Base-by-base conservation (phyloP, 64 coral and sea anemone species). In the Anthopleura sola region DNA sequence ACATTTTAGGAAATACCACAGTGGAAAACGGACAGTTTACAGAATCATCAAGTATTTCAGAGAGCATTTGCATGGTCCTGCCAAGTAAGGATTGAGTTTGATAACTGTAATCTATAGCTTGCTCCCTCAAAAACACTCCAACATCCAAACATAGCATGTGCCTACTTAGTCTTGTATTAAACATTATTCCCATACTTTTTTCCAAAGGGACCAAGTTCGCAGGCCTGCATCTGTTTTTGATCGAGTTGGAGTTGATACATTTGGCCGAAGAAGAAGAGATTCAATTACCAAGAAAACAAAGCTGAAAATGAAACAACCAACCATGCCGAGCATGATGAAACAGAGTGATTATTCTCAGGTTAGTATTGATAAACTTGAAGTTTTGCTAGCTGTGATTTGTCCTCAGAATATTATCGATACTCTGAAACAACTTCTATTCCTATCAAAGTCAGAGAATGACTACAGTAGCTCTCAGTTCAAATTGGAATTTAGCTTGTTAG, bases 201-300 rank as follows among this genome's bases (percentile, higher is more conserved):
- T 36, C 66, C 24, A 16, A 44, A 99, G 96, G 82, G 92, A 94
- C 77, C 90, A 86, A 79, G 87, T 99, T 68, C 87, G 91, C 12
- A 91, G 93, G 26, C 96, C 96, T 82, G 87, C 90, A 24, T 99
- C 96, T 58, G 89, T 99, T 32, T 99, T 99, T 95, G 96, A 99
- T 79, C 86, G 96, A 15, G 89, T 84, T 82, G 90, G 89, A 50
- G 88, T 94, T 82, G 96, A 99, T 80, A 86, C 96, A 64, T 92
- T 99, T 91, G 86, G 86, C 10, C 86, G 93, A 86, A 84, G 84
- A 46, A 89, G 96, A 53, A 88, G 90, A 37, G 87, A 86, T 60
- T 94, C 93, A 19, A 68, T 99, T 5, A 99, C 92, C 82, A 99
- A 95, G 88, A 99, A 94, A 75, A 89, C 90, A 23, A 99, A 99